Evolutionary conservation across 1,140 invertebrate genomes (phyloP).

Genomic region (Trigoniulus corallinus): DNA sequence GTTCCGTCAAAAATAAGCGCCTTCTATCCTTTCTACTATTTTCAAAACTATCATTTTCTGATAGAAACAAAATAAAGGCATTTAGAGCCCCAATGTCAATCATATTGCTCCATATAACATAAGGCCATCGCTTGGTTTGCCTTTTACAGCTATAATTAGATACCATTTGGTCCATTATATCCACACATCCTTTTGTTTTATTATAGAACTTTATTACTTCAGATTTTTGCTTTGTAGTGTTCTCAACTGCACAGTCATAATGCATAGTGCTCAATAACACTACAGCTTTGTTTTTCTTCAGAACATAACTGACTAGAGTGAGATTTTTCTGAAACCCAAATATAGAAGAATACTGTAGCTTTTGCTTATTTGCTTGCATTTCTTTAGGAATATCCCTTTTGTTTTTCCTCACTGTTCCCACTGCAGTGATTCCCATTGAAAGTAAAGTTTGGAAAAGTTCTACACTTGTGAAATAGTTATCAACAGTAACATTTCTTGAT

Average conservation of each 20-base stretch:
- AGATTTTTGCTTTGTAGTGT: slow-evolving; percentile 9
- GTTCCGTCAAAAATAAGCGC: no score
- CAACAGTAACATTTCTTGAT: slow-evolving; percentile 4
- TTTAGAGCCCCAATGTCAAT: no score
- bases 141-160: slow-evolving; percentile 4
- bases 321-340: slow-evolving; percentile 8
- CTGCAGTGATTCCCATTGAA: slow-evolving; percentile 7
- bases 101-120: no score
- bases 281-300: no score
- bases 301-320: slow-evolving; percentile 12
- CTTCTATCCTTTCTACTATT: no score
- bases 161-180: slow-evolving; percentile 10
- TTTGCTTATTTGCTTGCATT: slow-evolving; percentile 4
- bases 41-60: no score
- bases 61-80: no score
- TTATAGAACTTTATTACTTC: slow-evolving; percentile 15
- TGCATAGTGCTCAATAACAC: slow-evolving; percentile 12
- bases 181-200: slow-evolving; percentile 12
- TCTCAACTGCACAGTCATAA: neutral
- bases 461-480: slow-evolving; percentile 12
- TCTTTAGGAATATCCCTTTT: slow-evolving; percentile 8
- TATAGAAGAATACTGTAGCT: slow-evolving; percentile 3
- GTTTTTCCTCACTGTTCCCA: slow-evolving; percentile 13
- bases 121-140: slow-evolving; percentile 5
- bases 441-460: slow-evolving; percentile 6